Base-by-base conservation (phyloP, 2,113 vertebrate genomes). In the Vidua chalybeata region DNA sequence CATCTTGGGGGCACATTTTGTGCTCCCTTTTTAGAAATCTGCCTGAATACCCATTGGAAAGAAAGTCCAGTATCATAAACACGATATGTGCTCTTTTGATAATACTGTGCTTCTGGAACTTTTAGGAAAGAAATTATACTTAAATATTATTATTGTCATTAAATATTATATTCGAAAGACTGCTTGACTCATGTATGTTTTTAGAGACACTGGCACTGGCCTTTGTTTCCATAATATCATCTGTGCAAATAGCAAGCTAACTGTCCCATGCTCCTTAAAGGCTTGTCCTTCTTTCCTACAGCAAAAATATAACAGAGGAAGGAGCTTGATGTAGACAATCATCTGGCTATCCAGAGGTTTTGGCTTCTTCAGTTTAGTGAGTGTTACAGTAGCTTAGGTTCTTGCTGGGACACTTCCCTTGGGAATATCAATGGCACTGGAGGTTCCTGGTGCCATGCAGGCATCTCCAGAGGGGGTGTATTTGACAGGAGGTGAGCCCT, bases 1-100 rank as follows among this genome's bases (percentile, higher is more conserved):
- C 3, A 2, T 62, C 37, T 33, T 0, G 1, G 48, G 31, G 48
- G 31, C 43, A 54, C 7, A 5, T 45, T 62, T 39, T 61, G 10
- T 80, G 24, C 35, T 86, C 54, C 1, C 15, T 31, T 61, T 93
- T 84, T 87, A 73, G 49, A 61, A 72, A 80, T n/a, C 46, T 76
- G 19, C 10, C n/a, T 46, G 24, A 35, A 28, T 37, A 30, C 24
- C 5, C 24, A 7, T 23, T 61, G 59, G 63, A 73, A 72, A 30
- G 41, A 39, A 77, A 48, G 26, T 10, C 6, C 20, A 63, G 7
- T 55, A 6, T 63, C 18, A 1, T 11, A 41, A n/a, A 52, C 12
- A 17, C 11, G 41, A 9, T 63, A 1, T 33, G 19, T 63, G 30
- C 28, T 69, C 7, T 39, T 93, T 55, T 46, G 67, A 83, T 59